Conservation (phyloP, 2,113 vertebrate species). For the Mystacornis crossleyi region DNA sequence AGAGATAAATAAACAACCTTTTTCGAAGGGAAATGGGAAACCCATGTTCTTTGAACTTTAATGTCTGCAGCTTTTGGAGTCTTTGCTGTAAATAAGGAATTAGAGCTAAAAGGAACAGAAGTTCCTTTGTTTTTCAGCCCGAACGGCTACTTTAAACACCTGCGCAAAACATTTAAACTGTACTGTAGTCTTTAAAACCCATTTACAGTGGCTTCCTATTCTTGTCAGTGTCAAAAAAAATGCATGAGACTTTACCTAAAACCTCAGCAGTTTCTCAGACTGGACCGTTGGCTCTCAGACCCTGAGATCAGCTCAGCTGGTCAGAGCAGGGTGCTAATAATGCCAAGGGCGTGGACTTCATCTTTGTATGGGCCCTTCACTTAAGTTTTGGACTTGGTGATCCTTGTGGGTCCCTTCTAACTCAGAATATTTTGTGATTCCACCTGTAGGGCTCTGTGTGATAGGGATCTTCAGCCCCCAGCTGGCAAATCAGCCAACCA, state of each 20-base stretch:
- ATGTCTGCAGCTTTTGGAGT: neutral
- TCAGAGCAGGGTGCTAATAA: neutral
- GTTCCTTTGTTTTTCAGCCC: neutral
- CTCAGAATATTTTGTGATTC: neutral
- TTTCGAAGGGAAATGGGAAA: neutral
- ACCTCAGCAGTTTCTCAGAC: neutral
- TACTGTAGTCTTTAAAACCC: neutral
- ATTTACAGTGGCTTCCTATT: neutral
- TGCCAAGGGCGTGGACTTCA: fast-evolving
- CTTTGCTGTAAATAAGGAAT: neutral
- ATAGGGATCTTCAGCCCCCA: neutral
- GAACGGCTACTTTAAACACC: neutral
- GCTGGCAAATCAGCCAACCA: neutral
- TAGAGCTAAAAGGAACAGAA: neutral
- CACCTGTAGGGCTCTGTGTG: neutral
- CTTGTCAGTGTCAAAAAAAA: neutral
- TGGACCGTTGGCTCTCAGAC: neutral
- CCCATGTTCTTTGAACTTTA: neutral
- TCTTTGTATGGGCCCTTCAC: neutral
- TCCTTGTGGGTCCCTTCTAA: neutral
- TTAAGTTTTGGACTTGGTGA: neutral
- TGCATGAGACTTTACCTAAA: neutral
- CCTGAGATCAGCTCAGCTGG: neutral
- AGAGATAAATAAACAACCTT: neutral
- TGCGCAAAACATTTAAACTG: neutral